Evolutionary conservation across 2,113 vertebrate genomes (phyloP).

Genomic region (Mobula hypostoma): DNA sequence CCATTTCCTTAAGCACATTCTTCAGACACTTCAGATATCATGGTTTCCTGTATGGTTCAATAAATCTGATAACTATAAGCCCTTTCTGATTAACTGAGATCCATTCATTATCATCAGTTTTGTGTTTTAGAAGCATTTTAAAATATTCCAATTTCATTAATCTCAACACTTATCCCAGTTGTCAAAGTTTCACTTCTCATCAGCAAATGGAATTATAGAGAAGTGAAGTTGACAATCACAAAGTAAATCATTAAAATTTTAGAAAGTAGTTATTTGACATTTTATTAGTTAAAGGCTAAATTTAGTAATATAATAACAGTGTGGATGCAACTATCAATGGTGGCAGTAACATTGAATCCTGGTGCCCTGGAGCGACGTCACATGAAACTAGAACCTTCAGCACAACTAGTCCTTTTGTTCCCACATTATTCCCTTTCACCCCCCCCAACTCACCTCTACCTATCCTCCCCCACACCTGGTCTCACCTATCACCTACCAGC

Average conservation of each 20-base stretch:
- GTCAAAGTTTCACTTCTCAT: neutral
- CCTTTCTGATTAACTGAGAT: neutral
- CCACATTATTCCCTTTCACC: too few relatives aligned
- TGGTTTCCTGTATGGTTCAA: neutral
- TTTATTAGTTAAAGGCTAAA: neutral
- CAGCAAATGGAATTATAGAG: neutral
- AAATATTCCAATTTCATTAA: neutral
- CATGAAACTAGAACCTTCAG: too few relatives aligned
- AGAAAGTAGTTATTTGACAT: neutral
- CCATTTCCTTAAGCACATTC: neutral
- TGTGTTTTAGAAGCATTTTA: neutral
- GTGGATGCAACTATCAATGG: too few relatives aligned
- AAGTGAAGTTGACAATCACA: neutral
- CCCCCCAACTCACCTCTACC: too few relatives aligned
- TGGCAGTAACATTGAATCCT: too few relatives aligned
- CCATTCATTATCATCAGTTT: neutral
- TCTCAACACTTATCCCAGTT: neutral
- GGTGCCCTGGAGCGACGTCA: too few relatives aligned
- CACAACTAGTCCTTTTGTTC: too few relatives aligned
- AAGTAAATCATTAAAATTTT: neutral
- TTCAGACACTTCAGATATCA: neutral
- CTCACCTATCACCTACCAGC: too few relatives aligned
- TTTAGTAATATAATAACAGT: too few relatives aligned
- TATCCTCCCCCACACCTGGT: too few relatives aligned
- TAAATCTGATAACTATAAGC: neutral